Base-by-base conservation (phyloP, 2,797 vertebrate species). In the Fistularia commersonii region DNA sequence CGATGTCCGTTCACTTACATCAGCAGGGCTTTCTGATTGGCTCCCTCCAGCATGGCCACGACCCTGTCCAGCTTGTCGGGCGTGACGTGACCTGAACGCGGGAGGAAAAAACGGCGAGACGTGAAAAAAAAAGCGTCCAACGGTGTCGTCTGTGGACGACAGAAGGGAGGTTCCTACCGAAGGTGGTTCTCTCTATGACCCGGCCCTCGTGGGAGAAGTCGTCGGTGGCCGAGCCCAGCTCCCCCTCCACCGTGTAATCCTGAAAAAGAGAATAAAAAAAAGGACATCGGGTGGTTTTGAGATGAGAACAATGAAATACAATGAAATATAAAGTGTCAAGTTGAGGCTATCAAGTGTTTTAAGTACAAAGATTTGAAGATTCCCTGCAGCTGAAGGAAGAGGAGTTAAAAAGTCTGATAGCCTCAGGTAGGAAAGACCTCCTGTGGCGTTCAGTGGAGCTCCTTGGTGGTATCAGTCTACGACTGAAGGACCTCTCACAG, bases 11-110 rank as follows among this genome's bases (percentile, higher is more conserved):
- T 46, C 45, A 82, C 92, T 0, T 88, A 99, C 97, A 31, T 87
- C 72, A 96, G 86, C 75, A 98, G 67, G 1, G 96, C 89, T 79
- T 95, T 98, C 62, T 95, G 95, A 77, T 98, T 93, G 66, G 85
- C 88, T 79, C 96, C 96, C 72, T 97, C 93, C 78, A 98, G 91
- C 81, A 96, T 79, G 1, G 94, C 90, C 1, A 98, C 71, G 39
- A 98, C 91, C 61, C 78, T 88, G 14, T 98, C 93, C 72, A 99
- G 78, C 66, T 92, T 95, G 65, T 96, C 96, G 75, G 73, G 84
- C 7, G 91, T 96, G 66, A 99, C 87, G 32, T 99, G 97, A 83
- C 80, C 97, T 99, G 52, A 39, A 38, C 48, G 65, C 10, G 61
- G 51, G 54, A 33, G 7, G 45, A 33, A 37, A 11, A 23, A 23